Base-by-base conservation (phyloP, 2,113 vertebrate genomes). In the Talpa occidentalis region DNA sequence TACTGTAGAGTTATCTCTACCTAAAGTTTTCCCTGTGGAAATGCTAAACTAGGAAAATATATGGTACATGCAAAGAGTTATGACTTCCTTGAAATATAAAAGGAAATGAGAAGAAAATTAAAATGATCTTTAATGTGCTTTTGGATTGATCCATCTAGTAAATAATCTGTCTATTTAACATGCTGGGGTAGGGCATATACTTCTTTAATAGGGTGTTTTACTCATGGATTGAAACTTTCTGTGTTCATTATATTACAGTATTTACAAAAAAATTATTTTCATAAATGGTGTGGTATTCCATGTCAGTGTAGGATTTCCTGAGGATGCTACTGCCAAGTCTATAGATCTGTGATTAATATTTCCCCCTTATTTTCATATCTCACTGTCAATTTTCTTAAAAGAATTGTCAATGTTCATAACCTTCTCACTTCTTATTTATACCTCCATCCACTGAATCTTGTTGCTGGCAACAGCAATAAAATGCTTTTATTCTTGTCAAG, bases 231-330 rank as follows among this genome's bases (percentile, higher is more conserved):
- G 35, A 88, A 56, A 82, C 12, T 62, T 74, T 10, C n/a, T 42
- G 2, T 40, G 30, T 64, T 94, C 91, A 93, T 93, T 81, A 69
- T 76, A 94, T 93, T 76, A 60, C 49, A 78, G 66, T 90, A 88
- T 91, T 95, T 92, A 88, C 52, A 92, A 89, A 85, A 9, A 89
- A 72, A 47, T 70, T 54, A 42, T 77, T 77, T 96, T 93, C 89
- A 80, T 35, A 82, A 76, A 66, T 85, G 6, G 2, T 24, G 73
- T 74, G 73, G 22, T 37, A 52, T 91, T 76, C 11, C 5, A 40
- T 73, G 83, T 91, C 76, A 91, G 19, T 14, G 5, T 73, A 56
- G 32, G 40, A 62, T 73, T 80, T 76, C 22, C 77, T 70, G 16
- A 86, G 10, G 14, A 73, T 93, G 2, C 30, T 22, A 40, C 16